These are phyloP conservation scores for Agrochola lota DNA, from an alignment of 2,888 invertebrate species.

Conservation along the genomic window DNA sequence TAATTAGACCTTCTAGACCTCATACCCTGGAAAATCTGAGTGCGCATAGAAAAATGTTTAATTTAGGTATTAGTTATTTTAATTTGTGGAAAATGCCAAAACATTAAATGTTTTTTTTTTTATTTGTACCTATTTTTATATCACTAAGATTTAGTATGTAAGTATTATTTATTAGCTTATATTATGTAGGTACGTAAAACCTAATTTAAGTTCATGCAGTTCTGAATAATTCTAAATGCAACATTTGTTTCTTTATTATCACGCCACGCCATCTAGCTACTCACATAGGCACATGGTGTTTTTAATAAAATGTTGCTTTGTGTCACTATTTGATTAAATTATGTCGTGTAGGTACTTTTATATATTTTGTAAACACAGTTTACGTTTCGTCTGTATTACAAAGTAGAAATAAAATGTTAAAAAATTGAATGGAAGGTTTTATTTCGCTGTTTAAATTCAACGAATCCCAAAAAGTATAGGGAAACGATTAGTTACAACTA, in stretches of 20 bases:
- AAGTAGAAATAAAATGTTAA: slow-evolving; percentile 55
- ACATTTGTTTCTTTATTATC: slow-evolving; percentile 19
- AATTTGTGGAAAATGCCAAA: slow-evolving; percentile 28
- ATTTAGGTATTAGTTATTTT: slow-evolving; percentile 6
- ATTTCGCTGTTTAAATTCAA: neutral
- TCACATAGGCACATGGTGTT: slow-evolving; percentile 8
- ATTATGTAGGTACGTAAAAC: neutral
- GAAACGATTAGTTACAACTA: neutral
- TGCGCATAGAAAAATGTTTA: slow-evolving; percentile 8
- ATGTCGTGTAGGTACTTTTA: slow-evolving; percentile 30
- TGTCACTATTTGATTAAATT: slow-evolving; percentile 34
- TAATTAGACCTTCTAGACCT: slow-evolving; percentile 14
- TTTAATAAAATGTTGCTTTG: slow-evolving; percentile 24
- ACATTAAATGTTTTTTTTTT: slow-evolving; percentile 25
- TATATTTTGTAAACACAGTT: slow-evolving; percentile 49
- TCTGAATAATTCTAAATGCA: slow-evolving; percentile 11
- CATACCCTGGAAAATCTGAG: neutral
- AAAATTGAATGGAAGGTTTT: slow-evolving; percentile 11
- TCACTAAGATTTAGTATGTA: slow-evolving; percentile 18
- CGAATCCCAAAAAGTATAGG: neutral
- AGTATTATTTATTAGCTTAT: slow-evolving; percentile 29
- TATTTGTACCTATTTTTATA: slow-evolving; percentile 34
- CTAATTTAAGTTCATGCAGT: slow-evolving; percentile 15
- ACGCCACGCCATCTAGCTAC: slow-evolving; percentile 4
- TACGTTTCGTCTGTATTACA: slow-evolving; percentile 44